These are phyloP conservation scores for Sebastes minor DNA, from an alignment of 2,797 vertebrate genomes.

Conservation along the genomic window DNA sequence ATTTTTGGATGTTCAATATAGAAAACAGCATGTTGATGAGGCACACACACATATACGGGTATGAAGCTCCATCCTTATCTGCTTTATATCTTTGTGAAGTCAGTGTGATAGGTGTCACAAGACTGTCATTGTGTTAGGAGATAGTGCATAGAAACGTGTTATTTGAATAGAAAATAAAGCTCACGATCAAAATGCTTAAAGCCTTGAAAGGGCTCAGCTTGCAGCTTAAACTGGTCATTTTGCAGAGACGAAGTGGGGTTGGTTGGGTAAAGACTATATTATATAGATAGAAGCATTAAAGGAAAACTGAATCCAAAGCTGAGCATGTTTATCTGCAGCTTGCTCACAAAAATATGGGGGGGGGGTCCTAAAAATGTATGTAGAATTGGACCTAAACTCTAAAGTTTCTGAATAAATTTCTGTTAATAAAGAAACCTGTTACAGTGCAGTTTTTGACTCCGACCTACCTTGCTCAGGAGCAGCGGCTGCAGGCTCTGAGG, in stretches of 20 bases:
- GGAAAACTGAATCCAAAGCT: neutral
- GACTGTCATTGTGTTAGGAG: neutral
- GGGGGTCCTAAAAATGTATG: too few relatives aligned
- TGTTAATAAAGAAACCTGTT: neutral
- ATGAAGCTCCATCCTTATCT: neutral
- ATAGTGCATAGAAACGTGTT: neutral
- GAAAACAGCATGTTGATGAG: neutral
- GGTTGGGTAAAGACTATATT: neutral
- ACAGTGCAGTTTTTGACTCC: neutral
- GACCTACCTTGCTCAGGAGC: constrained; percentile 61
- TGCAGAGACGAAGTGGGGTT: neutral
- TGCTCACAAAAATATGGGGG: neutral
- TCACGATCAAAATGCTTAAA: neutral
- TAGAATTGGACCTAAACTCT: neutral
- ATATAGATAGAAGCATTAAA: neutral
- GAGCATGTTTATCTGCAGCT: neutral
- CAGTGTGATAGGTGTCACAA: neutral
- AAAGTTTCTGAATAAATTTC: neutral
- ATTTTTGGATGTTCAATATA: neutral
- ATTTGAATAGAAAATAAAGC: constrained; percentile 39
- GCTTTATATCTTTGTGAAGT: neutral
- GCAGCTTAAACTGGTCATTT: neutral
- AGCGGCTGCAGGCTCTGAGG: neutral
- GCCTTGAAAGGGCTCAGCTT: neutral
- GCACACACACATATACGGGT: neutral